Evolutionary conservation across 2,113 vertebrate genomes (phyloP), one percentile per base, ranked within the genome.

Genomic region (Burhinus oedicnemus): DNA sequence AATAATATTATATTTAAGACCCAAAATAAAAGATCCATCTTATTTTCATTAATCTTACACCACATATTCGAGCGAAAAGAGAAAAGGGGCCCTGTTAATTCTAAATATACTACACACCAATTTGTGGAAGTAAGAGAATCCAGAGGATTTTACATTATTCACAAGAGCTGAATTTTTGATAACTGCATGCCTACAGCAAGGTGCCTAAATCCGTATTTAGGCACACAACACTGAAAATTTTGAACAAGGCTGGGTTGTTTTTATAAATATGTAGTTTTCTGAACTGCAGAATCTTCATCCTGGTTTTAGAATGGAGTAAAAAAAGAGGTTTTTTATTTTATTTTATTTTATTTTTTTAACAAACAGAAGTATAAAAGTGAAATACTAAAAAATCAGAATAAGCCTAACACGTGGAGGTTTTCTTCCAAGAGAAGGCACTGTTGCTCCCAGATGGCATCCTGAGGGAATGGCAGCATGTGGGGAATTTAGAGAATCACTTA

Each of bases 1-100:
- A 94, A 96, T 84, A 96, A 94, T 95, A 55, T 95, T 93, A 85
- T 81, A 85, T 95, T 93, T 91, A 90, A 95, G 97, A 85, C 92
- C 90, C 94, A 49, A 94, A 97, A 94, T 78, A 92, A 96, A 96
- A 90, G 70, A 89, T 90, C 91, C 64, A 45, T 92, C 90, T 96
- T 92, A 86, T 89, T 96, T 94, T 96, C 85, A 92, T 96, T 94
- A 95, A 89, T 92, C 92, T 94, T 87, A 75, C 86, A 55, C 90
- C 71, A 62, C 60, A 60, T n/a, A 86, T 45, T 51, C 0, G 2
- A 92, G 89, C 18, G 30, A 83, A 81, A 84, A 82, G 79, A 54
- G 66, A 80, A 80, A 91, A 87, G 8, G 14, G 89, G 40, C 74
- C 58, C 54, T 82, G 49, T 47, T 89, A 70, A 87, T 92, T 83